Percentiles rank a stretch among this genome's conserved stretches.
Evolutionary conservation across 2,888 invertebrate species (phyloP).

Genomic region (Dolomedes plantarius): DNA sequence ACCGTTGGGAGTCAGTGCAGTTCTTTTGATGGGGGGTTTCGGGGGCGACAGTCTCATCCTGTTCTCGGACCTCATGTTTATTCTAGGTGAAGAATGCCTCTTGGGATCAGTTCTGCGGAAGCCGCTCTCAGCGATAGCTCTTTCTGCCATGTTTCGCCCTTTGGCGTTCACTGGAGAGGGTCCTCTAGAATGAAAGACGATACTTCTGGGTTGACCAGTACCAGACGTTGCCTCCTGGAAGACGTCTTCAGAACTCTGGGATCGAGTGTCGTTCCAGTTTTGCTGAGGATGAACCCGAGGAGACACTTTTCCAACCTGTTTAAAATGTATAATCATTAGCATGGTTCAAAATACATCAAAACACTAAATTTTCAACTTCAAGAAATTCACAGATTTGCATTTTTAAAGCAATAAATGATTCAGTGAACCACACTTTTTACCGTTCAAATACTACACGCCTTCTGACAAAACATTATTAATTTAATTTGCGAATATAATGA

Average conservation of each 20-base stretch:
- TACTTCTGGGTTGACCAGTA: slow-evolving; percentile 27
- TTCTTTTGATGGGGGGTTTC: not conserved
- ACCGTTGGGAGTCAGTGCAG: not conserved
- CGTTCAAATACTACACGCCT: no score
- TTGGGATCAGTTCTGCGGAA: slow-evolving; percentile 49
- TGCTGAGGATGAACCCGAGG: slow-evolving; percentile 38
- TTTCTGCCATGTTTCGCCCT: slow-evolving; percentile 20
- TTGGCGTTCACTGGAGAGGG: slow-evolving; percentile 56
- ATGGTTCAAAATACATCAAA: no score
- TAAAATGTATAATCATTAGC: not conserved
- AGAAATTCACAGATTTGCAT: no score
- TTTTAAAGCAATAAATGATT: no score
- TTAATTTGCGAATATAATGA: no score
- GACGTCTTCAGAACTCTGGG: slow-evolving; percentile 66
- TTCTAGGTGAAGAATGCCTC: slow-evolving; percentile 45
- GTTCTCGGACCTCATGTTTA: slow-evolving; percentile 28
- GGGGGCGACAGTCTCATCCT: slow-evolving; percentile 42
- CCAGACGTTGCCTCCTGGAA: slow-evolving; percentile 35
- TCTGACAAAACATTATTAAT: no score
- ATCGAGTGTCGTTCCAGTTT: slow-evolving; percentile 47
- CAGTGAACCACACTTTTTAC: no score
- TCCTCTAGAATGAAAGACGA: slow-evolving; percentile 57
- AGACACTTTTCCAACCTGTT: slow-evolving; percentile 58
- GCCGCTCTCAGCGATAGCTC: not conserved
- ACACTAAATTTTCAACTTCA: no score